Percentiles rank a stretch among this genome's conserved stretches.
Conservation (phyloP, 2,113 vertebrate species). For the Chiloscyllium plagiosum region DNA sequence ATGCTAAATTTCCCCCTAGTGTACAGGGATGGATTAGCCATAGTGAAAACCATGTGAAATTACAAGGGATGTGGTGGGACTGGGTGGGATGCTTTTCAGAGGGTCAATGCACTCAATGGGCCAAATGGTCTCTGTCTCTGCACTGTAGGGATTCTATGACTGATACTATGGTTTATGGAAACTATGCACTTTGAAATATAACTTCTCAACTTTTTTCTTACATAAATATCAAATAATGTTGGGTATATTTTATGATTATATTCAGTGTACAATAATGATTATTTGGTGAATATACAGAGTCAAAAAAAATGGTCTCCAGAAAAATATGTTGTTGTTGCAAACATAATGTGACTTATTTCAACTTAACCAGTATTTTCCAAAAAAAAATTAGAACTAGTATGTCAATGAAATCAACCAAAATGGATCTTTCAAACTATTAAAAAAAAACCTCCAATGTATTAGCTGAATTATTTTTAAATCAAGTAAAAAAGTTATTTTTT, state of each 20-base stretch:
- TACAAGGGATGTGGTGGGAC: too few relatives aligned
- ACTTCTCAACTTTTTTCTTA: not conserved
- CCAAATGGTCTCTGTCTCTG: too few relatives aligned
- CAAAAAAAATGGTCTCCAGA: not conserved
- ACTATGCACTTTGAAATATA: not conserved
- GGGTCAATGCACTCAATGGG: too few relatives aligned
- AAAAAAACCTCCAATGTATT: not conserved
- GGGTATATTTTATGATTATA: not conserved
- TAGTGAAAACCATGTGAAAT: too few relatives aligned
- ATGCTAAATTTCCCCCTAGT: too few relatives aligned
- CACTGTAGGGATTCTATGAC: too few relatives aligned
- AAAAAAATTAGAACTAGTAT: not conserved
- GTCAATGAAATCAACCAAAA: not conserved
- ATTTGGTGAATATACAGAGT: not conserved
- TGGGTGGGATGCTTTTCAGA: too few relatives aligned
- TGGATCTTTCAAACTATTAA: not conserved
- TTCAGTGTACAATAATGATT: not conserved
- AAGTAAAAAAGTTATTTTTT: not conserved
- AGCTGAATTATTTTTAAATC: not conserved
- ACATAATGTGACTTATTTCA: not conserved
- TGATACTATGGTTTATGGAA: not conserved
- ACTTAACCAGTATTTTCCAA: not conserved
- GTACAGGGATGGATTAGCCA: too few relatives aligned
- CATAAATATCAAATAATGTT: not conserved
- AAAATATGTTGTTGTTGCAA: not conserved